phyloP scores from a whole-genome alignment of 2,113 vertebrate genomes.

The Furnarius figulus region DNA sequence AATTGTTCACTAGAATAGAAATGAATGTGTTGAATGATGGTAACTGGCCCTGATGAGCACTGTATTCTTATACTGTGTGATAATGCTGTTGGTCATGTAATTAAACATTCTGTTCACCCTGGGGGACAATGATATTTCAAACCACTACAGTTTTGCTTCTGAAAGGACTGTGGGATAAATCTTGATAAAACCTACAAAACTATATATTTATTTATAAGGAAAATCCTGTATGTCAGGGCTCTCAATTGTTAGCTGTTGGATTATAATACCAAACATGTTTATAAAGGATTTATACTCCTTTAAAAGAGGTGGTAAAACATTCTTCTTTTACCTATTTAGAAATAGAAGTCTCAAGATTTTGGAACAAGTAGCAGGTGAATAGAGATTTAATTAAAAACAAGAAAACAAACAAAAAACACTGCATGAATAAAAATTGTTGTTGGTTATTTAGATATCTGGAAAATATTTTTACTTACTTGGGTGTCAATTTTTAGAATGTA shows the following conservation, averaged over 20 bases:
- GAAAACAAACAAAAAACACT: background rate
- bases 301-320: background rate
- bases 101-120: background rate
- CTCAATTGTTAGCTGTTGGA: background rate
- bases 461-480: background rate
- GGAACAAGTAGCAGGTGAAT: background rate
- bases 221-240: background rate
- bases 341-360: background rate
- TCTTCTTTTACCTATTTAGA: background rate
- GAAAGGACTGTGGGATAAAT: background rate
- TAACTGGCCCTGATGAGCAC: background rate
- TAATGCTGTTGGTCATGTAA: background rate
- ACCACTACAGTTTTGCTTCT: background rate
- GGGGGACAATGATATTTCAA: background rate
- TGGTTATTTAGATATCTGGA: background rate
- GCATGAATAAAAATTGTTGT: background rate
- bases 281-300: background rate
- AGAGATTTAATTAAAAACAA: background rate
- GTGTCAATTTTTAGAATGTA: background rate
- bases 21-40: background rate
- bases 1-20: background rate
- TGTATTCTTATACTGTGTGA: background rate
- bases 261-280: background rate
- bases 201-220: background rate
- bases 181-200: background rate